Evolutionary conservation across 1,140 invertebrate genomes (phyloP), one percentile per base, ranked within the genome.

Genomic region (Drosophila truncata): DNA sequence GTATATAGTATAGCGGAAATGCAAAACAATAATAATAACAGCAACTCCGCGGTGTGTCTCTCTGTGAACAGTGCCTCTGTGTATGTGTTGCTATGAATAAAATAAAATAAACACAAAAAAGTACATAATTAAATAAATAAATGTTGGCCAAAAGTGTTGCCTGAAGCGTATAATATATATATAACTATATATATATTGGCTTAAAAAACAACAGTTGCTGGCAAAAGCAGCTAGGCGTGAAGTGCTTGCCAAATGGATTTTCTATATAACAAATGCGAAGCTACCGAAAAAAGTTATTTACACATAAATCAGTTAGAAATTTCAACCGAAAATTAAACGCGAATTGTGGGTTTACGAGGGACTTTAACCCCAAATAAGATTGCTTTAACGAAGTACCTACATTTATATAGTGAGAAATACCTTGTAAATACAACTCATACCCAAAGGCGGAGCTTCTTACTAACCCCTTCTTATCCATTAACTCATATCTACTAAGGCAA

Each of bases 161-260:
- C 58, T 52, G 61, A 76, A 76, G 61, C 82, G 49, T 65, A 62
- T 65, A 55, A 55, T 55, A 37, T 55, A 52, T 27, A 49, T 27
- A 18, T 81, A 71, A 47, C 44, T 49, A 35, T 35, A 35, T 52
- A 52, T 50, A 18, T 73, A 67, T 42, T 61, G 78, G 76, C 65
- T 58, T 31, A 46, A 63, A 78, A 52, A 55, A 82, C 70, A 71
- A 81, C 20, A 66, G 62, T 60, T 69, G 65, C 64, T 78, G 72
- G 85, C 81, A 90, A 82, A 75, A 52, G 86, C 86, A 85, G 78
- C 64, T 67, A 64, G 84, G 78, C 85, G 85, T 90, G 86, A 90
- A 90, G 86, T 90, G 85, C 78, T 88, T 88, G 85, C 84, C 84
- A 84, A 88, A 88, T 88, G 62, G 61, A 80, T 84, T 88, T 88